Percentiles rank a stretch among this genome's conserved stretches.
phyloP scores from a whole-genome alignment of 30 jellyfish, hydroid and myxozoan species.

The Cassiopea andromeda region DNA sequence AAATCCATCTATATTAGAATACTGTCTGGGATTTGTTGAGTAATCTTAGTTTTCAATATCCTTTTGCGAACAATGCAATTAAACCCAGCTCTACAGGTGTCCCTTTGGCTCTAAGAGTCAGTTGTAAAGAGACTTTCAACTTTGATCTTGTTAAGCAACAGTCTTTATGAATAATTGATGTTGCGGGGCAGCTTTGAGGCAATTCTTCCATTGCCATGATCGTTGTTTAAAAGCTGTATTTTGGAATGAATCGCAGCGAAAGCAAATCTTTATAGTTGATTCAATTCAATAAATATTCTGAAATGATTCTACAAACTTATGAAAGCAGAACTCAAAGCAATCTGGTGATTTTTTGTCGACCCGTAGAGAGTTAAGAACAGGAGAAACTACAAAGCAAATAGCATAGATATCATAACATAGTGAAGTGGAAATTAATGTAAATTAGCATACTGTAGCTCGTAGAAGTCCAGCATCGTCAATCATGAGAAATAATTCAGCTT shows the following conservation, averaged over 20 bases:
- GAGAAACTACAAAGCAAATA: no score
- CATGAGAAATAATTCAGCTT: conserved; percentile 92
- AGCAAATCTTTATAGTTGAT: neutral
- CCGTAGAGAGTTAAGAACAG: no score
- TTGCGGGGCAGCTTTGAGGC: neutral
- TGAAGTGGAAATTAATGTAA: neutral
- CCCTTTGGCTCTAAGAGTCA: neutral
- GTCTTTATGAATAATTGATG: neutral
- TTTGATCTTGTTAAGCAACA: neutral
- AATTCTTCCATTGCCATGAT: neutral
- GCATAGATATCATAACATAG: no score
- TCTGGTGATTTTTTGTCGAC: no score
- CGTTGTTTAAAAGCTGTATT: neutral
- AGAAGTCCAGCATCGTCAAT: conserved; percentile 94
- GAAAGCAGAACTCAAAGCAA: no score
- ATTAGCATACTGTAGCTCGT: conserved; percentile 89
- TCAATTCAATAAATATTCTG: neutral
- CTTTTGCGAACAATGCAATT: neutral
- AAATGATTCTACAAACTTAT: no score
- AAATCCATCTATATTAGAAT: neutral
- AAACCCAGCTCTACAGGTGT: conserved; percentile 1
- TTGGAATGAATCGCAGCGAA: neutral
- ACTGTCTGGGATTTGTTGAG: neutral
- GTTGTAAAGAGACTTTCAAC: neutral
- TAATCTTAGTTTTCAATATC: neutral